Evolutionary conservation across 2,797 vertebrate genomes (phyloP).

Genomic region (Enteromius thamalakanensis): DNA sequence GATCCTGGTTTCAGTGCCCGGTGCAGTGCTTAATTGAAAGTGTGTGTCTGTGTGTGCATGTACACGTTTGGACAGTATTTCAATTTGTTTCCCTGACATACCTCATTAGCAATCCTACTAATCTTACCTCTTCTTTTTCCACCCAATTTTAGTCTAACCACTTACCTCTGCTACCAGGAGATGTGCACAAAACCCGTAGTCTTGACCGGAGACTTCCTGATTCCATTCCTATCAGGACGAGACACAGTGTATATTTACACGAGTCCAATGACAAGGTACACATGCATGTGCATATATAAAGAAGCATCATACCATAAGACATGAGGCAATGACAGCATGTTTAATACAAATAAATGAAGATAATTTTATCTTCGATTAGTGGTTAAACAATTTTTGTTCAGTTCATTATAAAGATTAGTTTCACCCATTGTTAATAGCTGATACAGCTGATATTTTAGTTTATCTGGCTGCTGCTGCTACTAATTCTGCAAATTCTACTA

Average conservation of each 20-base stretch:
- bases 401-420: not conserved
- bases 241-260: constrained; percentile 81
- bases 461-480: not conserved
- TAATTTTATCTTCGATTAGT: too few species aligned
- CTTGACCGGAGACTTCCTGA: constrained; percentile 83
- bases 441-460: not conserved
- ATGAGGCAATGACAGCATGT: not conserved
- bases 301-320: not conserved
- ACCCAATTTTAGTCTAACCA: constrained; percentile 73
- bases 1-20: not conserved
- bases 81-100: not conserved
- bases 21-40: not conserved
- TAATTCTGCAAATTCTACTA: not conserved
- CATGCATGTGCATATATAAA: not conserved
- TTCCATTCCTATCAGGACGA: constrained; percentile 83
- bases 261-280: constrained; percentile 84
- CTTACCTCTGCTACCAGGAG: constrained; percentile 63
- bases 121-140: constrained; percentile 30
- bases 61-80: constrained; percentile 1
- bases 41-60: constrained; percentile 12
- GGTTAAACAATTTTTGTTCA: not conserved
- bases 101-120: not conserved
- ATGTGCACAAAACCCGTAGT: constrained; percentile 84
- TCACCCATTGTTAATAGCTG: not conserved
- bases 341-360: not conserved